Conservation (phyloP, 2,888 invertebrate genomes). For the Eudasyphora cyanicolor region DNA sequence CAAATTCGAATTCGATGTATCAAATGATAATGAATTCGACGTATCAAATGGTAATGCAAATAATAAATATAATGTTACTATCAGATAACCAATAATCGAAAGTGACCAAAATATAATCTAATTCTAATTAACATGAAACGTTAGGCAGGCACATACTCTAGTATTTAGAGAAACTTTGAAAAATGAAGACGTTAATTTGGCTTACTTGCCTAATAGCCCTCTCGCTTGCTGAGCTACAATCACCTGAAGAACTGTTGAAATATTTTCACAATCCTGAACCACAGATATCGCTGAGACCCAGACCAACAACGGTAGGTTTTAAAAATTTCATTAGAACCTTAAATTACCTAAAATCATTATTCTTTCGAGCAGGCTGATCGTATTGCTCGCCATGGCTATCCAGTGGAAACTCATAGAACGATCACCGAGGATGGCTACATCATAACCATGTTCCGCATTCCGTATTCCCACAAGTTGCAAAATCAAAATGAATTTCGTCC, state of each 20-base stretch:
- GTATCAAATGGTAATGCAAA: no score
- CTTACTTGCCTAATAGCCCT: not conserved
- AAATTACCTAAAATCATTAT: no score
- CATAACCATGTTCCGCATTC: slow-evolving; percentile 74
- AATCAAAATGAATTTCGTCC: slow-evolving; percentile 73
- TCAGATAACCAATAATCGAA: no score
- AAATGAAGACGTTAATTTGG: slow-evolving; percentile 18
- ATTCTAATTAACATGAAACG: no score
- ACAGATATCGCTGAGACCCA: slow-evolving; percentile 29
- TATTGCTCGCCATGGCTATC: slow-evolving; percentile 81
- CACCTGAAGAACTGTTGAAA: slow-evolving; percentile 21
- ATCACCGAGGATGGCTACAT: slow-evolving; percentile 74
- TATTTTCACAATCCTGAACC: slow-evolving; percentile 39
- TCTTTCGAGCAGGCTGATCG: slow-evolving; percentile 68
- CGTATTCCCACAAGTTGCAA: slow-evolving; percentile 66
- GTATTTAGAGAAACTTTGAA: no score
- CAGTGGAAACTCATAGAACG: slow-evolving; percentile 84
- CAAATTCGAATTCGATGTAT: no score
- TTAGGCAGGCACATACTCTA: no score
- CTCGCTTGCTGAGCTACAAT: not conserved
- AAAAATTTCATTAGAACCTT: no score
- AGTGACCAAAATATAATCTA: no score
- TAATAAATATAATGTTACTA: no score
- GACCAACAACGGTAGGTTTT: slow-evolving; percentile 34
- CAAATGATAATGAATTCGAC: no score